Evolutionary conservation across 2,888 invertebrate genomes (phyloP).

Genomic region (Drosophila kanekoi): DNA sequence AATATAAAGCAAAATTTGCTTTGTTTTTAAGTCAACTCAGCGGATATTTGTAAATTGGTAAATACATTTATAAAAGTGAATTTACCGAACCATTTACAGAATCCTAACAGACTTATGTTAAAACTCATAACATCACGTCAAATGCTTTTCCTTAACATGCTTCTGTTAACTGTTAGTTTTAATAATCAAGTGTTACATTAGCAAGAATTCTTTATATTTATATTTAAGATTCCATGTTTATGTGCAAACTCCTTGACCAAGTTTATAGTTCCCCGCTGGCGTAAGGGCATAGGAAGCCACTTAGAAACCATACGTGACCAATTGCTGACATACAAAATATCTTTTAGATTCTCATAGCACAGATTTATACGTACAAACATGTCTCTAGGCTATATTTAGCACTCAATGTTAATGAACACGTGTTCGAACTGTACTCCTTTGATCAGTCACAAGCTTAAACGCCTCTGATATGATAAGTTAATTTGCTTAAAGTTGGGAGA

Average conservation of each 20-base stretch:
- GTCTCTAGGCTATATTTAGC: constrained; percentile 12
- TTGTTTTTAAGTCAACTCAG: no score
- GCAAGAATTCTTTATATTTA: background rate
- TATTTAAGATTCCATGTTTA: background rate
- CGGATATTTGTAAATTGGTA: no score
- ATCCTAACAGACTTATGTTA: no score
- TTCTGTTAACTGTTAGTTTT: no score
- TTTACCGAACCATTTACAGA: no score
- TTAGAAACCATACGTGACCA: constrained; percentile 42
- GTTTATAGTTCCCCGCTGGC: background rate
- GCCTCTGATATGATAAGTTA: constrained; percentile 2
- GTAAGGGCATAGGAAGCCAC: constrained; percentile 2
- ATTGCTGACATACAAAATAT: constrained; percentile 19
- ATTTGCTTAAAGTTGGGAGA: background rate
- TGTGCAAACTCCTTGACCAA: background rate
- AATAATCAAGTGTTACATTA: no score
- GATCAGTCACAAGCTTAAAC: background rate
- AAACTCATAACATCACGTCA: no score
- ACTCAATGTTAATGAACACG: constrained; percentile 9
- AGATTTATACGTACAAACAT: constrained; percentile 1
- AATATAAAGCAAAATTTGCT: no score
- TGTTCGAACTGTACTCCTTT: background rate
- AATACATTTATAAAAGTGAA: no score
- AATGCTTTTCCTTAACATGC: no score
- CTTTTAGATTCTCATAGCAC: constrained; percentile 3